A percentile compares a stretch with the other conserved stretches of the same genome.
These are phyloP conservation scores for Mallotus villosus DNA, from an alignment of 2,797 vertebrate genomes.

Conservation along the genomic window DNA sequence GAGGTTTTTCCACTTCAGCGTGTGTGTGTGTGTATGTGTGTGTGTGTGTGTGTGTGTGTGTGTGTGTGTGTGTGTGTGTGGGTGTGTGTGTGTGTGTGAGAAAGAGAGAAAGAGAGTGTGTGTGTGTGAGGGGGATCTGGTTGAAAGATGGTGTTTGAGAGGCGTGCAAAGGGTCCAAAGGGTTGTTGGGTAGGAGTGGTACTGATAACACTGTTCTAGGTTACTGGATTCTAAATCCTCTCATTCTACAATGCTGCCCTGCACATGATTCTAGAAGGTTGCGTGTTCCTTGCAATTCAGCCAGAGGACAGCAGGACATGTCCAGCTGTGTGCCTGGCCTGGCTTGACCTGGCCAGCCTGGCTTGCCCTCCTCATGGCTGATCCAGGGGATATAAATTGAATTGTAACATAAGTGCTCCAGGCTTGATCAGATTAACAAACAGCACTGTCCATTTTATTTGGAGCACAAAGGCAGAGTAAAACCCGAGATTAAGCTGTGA, in stretches of 20 bases:
- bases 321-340: not conserved
- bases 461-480: conserved; percentile 59
- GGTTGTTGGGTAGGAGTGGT: too few relatives aligned
- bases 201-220: not conserved
- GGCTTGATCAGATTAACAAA: conserved; percentile 48
- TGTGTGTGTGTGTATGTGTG: conserved; percentile 33
- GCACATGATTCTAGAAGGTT: not conserved
- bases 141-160: conserved; percentile 15
- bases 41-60: conserved; percentile 16
- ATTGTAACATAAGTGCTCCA: not conserved
- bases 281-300: not conserved
- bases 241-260: not conserved
- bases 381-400: not conserved
- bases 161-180: not conserved
- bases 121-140: conserved; percentile 23
- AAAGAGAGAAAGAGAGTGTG: not conserved
- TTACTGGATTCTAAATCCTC: not conserved
- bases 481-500: conserved; percentile 57
- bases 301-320: not conserved
- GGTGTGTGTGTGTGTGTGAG: conserved; percentile 24
- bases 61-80: conserved; percentile 31
- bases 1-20: conserved; percentile 72
- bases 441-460: conserved; percentile 49
- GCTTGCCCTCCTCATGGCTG: not conserved
- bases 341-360: not conserved